Evolutionary conservation across 2,797 vertebrate species (phyloP).

Genomic region (Melanotaenia nigrans): DNA sequence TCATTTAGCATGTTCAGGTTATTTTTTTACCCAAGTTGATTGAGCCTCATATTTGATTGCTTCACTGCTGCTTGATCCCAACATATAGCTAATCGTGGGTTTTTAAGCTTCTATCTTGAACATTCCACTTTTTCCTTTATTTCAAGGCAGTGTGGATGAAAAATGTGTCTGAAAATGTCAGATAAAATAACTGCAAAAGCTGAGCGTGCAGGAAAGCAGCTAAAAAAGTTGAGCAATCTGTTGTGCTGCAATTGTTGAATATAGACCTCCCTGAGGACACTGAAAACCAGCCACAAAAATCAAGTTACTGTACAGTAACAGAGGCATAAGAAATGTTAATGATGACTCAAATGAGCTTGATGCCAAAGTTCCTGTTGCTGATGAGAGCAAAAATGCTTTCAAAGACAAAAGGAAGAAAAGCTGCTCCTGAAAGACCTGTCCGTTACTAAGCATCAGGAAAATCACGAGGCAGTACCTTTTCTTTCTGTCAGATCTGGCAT

Average conservation of each 20-base stretch:
- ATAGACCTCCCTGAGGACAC: neutral
- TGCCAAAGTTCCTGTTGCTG: slow-evolving; percentile 7
- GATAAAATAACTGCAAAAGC: slow-evolving; percentile 3
- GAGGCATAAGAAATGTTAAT: slow-evolving; percentile 11
- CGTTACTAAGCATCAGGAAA: slow-evolving; percentile 10
- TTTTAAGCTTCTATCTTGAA: neutral
- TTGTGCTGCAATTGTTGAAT: slow-evolving; percentile 5
- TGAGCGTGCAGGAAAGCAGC: neutral
- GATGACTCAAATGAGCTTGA: slow-evolving; percentile 20
- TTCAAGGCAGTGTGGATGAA: neutral
- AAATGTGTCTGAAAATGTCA: neutral
- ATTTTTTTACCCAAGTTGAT: neutral
- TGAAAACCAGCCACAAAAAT: slow-evolving; percentile 7
- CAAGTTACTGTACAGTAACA: neutral
- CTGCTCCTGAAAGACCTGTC: neutral
- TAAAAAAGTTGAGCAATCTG: slow-evolving; percentile 3
- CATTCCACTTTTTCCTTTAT: neutral
- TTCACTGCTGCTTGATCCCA: neutral
- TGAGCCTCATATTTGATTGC: neutral
- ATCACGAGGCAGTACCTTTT: slow-evolving; percentile 22
- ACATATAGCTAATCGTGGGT: neutral
- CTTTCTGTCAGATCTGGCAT: slow-evolving; percentile 27
- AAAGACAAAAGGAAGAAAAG: slow-evolving; percentile 18
- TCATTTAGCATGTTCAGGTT: neutral
- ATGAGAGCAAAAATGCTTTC: slow-evolving; percentile 4